Conservation (phyloP, 2,797 vertebrate species). For the Gymnopithys bicolor region DNA sequence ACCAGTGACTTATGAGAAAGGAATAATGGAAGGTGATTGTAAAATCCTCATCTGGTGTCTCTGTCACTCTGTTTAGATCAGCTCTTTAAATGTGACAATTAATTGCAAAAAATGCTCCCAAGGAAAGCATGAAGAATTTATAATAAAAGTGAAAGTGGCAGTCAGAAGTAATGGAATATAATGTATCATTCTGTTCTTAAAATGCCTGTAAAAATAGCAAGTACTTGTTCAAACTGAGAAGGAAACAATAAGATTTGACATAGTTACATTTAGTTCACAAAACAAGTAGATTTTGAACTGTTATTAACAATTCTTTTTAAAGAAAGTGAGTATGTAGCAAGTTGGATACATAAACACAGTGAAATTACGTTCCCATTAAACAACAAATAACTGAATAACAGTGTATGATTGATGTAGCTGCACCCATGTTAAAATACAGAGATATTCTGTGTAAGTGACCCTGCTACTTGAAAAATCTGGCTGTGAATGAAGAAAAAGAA, state of each 20-base stretch:
- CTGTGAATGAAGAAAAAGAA: background rate
- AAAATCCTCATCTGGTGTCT: background rate
- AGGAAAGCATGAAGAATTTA: background rate
- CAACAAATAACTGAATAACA: background rate
- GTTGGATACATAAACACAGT: background rate
- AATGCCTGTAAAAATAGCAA: background rate
- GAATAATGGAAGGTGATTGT: background rate
- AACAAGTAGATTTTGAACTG: background rate
- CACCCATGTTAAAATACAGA: background rate
- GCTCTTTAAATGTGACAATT: background rate
- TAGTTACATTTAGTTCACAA: background rate
- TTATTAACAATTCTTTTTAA: background rate
- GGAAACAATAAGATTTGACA: background rate
- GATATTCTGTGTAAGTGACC: background rate
- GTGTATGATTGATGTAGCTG: background rate
- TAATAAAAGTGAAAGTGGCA: background rate
- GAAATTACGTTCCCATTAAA: background rate
- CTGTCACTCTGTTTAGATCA: background rate
- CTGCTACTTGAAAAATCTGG: conserved; percentile 8
- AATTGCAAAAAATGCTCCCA: background rate
- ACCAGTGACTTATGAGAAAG: background rate
- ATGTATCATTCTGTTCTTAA: background rate
- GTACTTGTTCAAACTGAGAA: background rate
- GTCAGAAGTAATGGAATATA: background rate
- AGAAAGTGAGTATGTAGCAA: background rate